Percentiles rank a stretch among this genome's conserved stretches.
Evolutionary conservation across 2,113 vertebrate genomes (phyloP).

Genomic region (Glaucomys volans): DNA sequence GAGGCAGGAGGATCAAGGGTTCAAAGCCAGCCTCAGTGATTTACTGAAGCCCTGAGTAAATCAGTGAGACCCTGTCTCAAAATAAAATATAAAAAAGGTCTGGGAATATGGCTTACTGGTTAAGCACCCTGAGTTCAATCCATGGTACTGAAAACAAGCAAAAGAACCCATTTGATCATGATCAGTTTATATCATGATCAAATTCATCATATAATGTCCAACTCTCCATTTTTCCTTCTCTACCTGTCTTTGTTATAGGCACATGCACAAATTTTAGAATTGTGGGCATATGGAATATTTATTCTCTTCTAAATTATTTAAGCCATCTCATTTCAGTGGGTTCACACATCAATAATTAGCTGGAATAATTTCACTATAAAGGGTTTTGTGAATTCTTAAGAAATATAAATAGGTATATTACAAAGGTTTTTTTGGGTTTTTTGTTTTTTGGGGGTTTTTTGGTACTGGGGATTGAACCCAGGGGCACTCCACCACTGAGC

Average conservation of each 20-base stretch:
- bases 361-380: conserved; percentile 53
- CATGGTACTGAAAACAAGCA: background rate
- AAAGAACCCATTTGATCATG: too few species aligned
- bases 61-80: too few species aligned
- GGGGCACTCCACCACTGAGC: too few species aligned
- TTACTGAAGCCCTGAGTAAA: too few species aligned
- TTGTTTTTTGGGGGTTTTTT: too few species aligned
- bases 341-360: conserved; percentile 39
- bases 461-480: too few species aligned
- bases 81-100: too few species aligned
- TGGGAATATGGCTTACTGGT: too few species aligned
- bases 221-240: background rate
- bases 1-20: too few species aligned
- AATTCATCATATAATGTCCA: background rate
- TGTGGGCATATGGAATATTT: background rate
- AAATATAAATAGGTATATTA: background rate
- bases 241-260: background rate
- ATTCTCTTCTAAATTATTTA: conserved; percentile 64
- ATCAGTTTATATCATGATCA: background rate
- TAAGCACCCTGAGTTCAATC: background rate
- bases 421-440: too few species aligned
- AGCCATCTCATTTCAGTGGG: conserved; percentile 40
- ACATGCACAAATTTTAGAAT: conserved; percentile 40
- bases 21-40: too few species aligned
- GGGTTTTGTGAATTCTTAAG: background rate